Percentiles rank a stretch among this genome's conserved stretches.
phyloP scores from a whole-genome alignment of 2,113 vertebrate species.

The Ascaphus truei region DNA sequence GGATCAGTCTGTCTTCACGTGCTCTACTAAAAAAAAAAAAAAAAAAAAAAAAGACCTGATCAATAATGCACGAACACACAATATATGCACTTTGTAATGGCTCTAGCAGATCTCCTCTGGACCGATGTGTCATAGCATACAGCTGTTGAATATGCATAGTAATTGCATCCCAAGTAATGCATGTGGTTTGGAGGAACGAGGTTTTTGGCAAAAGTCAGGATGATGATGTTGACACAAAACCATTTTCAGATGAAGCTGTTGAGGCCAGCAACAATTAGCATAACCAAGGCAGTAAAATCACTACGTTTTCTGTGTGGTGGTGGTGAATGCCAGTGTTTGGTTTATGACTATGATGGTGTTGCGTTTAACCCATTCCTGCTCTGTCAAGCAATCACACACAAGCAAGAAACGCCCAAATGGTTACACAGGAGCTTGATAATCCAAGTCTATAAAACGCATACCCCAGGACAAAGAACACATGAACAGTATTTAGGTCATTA shows the following conservation, averaged over 20 bases:
- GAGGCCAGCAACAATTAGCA: too few relatives aligned
- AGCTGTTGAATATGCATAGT: constrained; percentile 18
- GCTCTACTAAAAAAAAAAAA: too few relatives aligned
- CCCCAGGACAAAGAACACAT: background rate
- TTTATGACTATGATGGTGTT: background rate
- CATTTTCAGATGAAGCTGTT: too few relatives aligned
- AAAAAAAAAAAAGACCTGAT: too few relatives aligned
- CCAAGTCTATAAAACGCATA: constrained; percentile 5
- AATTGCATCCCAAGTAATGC: background rate
- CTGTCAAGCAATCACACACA: background rate
- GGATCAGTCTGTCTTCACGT: background rate
- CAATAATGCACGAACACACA: background rate
- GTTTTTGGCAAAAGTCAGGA: background rate
- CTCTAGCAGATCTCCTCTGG: background rate
- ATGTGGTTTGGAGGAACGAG: background rate
- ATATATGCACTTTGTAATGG: background rate
- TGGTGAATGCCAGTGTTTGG: too few relatives aligned
- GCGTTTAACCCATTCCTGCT: background rate
- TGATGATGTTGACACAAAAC: too few relatives aligned
- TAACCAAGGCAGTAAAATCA: too few relatives aligned
- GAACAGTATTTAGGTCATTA: constrained; percentile 23
- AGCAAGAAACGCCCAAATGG: constrained; percentile 19
- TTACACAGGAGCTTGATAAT: background rate
- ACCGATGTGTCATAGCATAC: background rate
- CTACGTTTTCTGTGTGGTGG: background rate